phyloP scores from a whole-genome alignment of 1,140 invertebrate genomes.

The Panagrolaimus sp. region DNA sequence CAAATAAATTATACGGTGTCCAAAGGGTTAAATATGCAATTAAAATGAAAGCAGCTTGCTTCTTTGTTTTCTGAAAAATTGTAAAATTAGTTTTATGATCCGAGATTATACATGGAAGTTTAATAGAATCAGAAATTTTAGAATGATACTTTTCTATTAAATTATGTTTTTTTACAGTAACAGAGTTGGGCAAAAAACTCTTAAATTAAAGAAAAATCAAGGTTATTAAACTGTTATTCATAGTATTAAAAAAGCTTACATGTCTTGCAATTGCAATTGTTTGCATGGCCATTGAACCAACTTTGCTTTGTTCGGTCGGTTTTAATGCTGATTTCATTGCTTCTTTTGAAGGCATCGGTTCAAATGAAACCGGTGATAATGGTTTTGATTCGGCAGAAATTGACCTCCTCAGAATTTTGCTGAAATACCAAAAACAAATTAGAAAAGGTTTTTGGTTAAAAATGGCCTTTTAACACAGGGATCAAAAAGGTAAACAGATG shows the following conservation, averaged over 20 bases:
- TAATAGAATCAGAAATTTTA: background rate
- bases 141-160: background rate
- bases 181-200: too few relatives aligned
- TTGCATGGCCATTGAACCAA: conserved; percentile 46
- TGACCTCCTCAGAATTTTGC: too few relatives aligned
- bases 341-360: background rate
- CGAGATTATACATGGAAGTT: background rate
- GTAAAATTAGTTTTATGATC: background rate
- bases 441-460: too few relatives aligned
- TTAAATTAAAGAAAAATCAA: background rate
- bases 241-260: too few relatives aligned
- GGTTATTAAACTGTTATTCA: too few relatives aligned
- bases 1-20: conserved; percentile 54
- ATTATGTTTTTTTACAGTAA: background rate
- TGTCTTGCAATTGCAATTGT: conserved; percentile 46
- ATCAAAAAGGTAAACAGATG: too few relatives aligned
- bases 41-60: conserved; percentile 52
- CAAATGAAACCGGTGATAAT: background rate
- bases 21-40: conserved; percentile 54
- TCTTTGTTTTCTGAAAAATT: conserved; percentile 48
- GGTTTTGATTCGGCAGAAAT: too few relatives aligned
- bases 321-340: too few relatives aligned
- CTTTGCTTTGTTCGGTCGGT: conserved; percentile 8
- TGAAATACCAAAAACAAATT: background rate
- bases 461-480: too few relatives aligned